phyloP scores from a whole-genome alignment of 37 sponge, comb jelly and placozoan species.

The Agelas oroides region DNA sequence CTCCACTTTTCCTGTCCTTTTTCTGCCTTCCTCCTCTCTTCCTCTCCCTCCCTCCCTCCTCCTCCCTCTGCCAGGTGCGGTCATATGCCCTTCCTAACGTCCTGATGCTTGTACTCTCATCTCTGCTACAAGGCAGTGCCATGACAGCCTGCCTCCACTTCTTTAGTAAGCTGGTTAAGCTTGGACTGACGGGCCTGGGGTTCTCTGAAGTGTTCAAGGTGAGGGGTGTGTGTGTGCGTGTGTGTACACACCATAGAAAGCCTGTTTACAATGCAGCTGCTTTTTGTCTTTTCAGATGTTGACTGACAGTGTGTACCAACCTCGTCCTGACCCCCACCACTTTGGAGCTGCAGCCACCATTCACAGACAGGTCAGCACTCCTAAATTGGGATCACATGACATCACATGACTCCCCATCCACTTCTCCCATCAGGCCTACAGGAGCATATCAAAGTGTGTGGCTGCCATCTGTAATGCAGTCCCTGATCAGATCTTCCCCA shows the following conservation, averaged over 20 bases:
- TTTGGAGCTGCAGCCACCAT: background rate
- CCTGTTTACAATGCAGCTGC: no score
- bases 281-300: constrained; percentile 64
- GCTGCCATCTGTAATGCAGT: constrained; percentile 75
- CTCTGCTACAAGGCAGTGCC: constrained; percentile 85
- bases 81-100: constrained; percentile 51
- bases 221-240: no score
- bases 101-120: constrained; percentile 68
- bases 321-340: constrained; percentile 1
- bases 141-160: constrained; percentile 74
- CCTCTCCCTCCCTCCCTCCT: background rate
- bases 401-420: background rate
- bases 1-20: background rate
- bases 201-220: constrained; percentile 58
- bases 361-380: constrained; percentile 67
- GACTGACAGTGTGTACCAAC: constrained; percentile 60
- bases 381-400: background rate
- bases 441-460: constrained; percentile 86
- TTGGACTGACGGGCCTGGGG: constrained; percentile 50
- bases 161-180: constrained; percentile 73
- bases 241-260: no score
- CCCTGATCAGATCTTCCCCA: constrained; percentile 51
- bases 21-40: background rate
- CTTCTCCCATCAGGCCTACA: constrained; percentile 68
- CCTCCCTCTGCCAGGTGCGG: background rate